phyloP scores from a whole-genome alignment of 2,113 vertebrate genomes.

The Oreamnos americanus region DNA sequence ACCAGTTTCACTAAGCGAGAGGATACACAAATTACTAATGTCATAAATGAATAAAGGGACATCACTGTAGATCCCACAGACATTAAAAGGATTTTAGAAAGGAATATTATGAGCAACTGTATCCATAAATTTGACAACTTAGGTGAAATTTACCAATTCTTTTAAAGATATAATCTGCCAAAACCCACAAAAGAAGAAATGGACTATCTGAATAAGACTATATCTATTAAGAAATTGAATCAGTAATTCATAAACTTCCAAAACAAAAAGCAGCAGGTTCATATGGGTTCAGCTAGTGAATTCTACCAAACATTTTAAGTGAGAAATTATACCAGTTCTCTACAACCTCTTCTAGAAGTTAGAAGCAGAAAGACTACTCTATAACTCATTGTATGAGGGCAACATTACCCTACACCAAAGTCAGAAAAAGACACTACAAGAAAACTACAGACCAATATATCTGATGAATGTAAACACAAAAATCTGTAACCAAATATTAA shows the following conservation, averaged over 20 bases:
- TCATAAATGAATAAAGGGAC: neutral
- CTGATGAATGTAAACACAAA: neutral
- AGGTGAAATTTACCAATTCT: neutral
- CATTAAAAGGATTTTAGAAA: neutral
- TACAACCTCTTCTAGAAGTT: neutral
- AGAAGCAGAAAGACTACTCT: neutral
- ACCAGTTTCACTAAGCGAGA: neutral
- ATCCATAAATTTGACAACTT: neutral
- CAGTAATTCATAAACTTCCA: neutral
- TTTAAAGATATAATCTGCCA: neutral
- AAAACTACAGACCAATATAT: neutral
- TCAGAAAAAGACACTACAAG: neutral
- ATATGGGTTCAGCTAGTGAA: neutral
- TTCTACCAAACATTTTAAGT: neutral
- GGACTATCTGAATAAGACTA: neutral
- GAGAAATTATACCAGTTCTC: neutral
- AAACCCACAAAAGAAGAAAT: neutral
- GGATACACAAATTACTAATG: neutral
- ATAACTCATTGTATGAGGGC: neutral
- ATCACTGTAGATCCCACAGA: neutral
- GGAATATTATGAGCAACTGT: neutral
- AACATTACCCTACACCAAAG: neutral
- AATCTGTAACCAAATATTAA: neutral
- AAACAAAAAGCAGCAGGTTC: neutral
- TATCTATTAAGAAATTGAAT: neutral